phyloP scores from a whole-genome alignment of 1,140 invertebrate species.

The Bombus terrestris region DNA sequence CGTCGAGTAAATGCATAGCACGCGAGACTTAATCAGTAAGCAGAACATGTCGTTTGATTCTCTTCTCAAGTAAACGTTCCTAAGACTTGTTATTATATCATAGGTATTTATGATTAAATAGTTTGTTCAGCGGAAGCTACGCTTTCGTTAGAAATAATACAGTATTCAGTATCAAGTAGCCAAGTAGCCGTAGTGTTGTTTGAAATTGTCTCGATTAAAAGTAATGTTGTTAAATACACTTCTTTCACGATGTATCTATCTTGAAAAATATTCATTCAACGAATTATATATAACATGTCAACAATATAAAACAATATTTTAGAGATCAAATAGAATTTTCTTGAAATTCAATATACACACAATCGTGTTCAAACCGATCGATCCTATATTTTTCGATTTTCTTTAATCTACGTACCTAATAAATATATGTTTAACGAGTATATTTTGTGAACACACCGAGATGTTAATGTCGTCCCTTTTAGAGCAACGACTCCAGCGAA shows the following conservation, averaged over 20 bases:
- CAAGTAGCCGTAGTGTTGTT: slow-evolving; percentile 43
- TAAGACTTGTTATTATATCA: slow-evolving; percentile 26
- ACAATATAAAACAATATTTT: not conserved
- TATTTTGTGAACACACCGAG: too few species aligned
- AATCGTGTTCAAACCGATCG: not conserved
- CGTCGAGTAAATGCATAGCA: slow-evolving; percentile 63
- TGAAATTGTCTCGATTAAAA: not conserved
- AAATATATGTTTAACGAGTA: not conserved
- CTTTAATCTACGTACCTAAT: not conserved
- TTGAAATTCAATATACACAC: not conserved
- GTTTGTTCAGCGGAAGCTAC: slow-evolving; percentile 48
- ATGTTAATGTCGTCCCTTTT: slow-evolving; percentile 2
- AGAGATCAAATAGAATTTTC: not conserved
- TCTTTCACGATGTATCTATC: not conserved
- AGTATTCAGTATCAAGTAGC: slow-evolving; percentile 50
- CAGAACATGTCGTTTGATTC: slow-evolving; percentile 56
- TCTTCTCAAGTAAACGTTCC: slow-evolving; percentile 47
- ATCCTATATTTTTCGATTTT: not conserved
- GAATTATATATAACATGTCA: not conserved
- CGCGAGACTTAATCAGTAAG: slow-evolving; percentile 52
- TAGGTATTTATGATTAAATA: slow-evolving; percentile 38
- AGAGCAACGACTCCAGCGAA: slow-evolving; percentile 92
- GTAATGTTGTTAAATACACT: slow-evolving; percentile 3
- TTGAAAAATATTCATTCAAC: not conserved
- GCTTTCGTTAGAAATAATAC: slow-evolving; percentile 50